Conservation (phyloP, 2,888 invertebrate species). For the Pammene aurita region DNA sequence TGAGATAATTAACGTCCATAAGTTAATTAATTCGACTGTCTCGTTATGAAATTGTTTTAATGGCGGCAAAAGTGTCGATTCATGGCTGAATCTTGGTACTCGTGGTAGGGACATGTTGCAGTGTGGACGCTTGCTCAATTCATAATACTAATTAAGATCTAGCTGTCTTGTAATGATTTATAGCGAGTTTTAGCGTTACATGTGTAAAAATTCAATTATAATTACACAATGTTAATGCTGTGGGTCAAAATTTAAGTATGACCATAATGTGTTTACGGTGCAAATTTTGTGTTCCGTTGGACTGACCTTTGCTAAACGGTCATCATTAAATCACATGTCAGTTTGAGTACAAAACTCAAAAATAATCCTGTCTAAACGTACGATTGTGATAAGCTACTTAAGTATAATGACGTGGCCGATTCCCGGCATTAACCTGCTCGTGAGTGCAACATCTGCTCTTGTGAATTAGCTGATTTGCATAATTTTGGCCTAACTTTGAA, state of each 20-base stretch:
- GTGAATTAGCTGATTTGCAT: slow-evolving; percentile 53
- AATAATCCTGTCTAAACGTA: slow-evolving; percentile 2
- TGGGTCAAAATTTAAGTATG: no score
- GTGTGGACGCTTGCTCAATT: slow-evolving; percentile 45
- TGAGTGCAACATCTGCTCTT: slow-evolving; percentile 53
- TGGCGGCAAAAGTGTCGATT: slow-evolving; percentile 66
- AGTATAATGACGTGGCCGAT: slow-evolving; percentile 41
- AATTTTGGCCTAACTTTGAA: slow-evolving; percentile 46
- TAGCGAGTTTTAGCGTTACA: slow-evolving; percentile 12
- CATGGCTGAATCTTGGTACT: slow-evolving; percentile 47
- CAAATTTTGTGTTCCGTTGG: no score
- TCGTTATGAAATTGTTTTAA: slow-evolving; percentile 68
- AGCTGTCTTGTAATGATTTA: slow-evolving; percentile 23
- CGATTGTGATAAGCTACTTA: slow-evolving; percentile 19
- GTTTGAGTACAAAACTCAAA: not conserved
- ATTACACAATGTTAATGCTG: not conserved
- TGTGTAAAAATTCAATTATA: not conserved
- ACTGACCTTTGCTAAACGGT: not conserved
- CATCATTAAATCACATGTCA: not conserved
- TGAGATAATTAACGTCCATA: slow-evolving; percentile 79
- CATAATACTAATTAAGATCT: slow-evolving; percentile 45
- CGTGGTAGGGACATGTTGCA: slow-evolving; percentile 26
- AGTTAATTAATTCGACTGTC: slow-evolving; percentile 76
- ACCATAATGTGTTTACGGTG: no score
- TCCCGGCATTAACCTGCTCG: slow-evolving; percentile 47